phyloP scores from a whole-genome alignment of 1,140 invertebrate species.

The Colletes gigas region DNA sequence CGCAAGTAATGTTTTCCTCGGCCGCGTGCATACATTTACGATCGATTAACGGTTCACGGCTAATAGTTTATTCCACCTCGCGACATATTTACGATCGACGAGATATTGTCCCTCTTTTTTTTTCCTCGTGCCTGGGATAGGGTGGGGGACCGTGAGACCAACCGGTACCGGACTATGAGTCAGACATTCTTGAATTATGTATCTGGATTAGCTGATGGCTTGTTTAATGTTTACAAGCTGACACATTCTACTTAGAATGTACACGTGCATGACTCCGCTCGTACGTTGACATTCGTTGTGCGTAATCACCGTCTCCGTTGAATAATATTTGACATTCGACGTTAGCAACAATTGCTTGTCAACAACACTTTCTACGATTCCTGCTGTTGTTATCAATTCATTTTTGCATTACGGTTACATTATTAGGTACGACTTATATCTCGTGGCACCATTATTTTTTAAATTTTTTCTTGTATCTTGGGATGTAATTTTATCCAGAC shows the following conservation, averaged over 20 bases:
- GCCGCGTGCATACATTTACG: conserved; percentile 22
- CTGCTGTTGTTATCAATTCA: no score
- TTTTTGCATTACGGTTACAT: no score
- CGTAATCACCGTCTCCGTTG: background rate
- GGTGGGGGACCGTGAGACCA: background rate
- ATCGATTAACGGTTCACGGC: conserved; percentile 44
- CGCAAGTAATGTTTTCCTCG: conserved; percentile 12
- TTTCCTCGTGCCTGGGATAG: background rate
- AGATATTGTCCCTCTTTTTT: conserved; percentile 2
- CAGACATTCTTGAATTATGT: conserved; percentile 65
- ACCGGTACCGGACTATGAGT: conserved; percentile 43
- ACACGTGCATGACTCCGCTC: conserved; percentile 20
- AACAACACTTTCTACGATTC: background rate
- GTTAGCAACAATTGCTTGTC: background rate
- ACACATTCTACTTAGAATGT: conserved; percentile 35
- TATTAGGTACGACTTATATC: background rate
- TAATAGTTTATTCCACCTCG: conserved; percentile 27
- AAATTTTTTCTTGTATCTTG: no score
- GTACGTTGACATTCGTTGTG: conserved; percentile 29
- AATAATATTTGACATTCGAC: conserved; percentile 18
- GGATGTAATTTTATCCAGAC: no score
- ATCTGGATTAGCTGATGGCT: conserved; percentile 57
- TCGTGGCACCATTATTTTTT: no score
- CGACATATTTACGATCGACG: conserved; percentile 27
- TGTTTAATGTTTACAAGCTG: conserved; percentile 44